Base-by-base conservation (phyloP, 2,113 vertebrate species). In the Poeciliopsis turrubarensis region DNA sequence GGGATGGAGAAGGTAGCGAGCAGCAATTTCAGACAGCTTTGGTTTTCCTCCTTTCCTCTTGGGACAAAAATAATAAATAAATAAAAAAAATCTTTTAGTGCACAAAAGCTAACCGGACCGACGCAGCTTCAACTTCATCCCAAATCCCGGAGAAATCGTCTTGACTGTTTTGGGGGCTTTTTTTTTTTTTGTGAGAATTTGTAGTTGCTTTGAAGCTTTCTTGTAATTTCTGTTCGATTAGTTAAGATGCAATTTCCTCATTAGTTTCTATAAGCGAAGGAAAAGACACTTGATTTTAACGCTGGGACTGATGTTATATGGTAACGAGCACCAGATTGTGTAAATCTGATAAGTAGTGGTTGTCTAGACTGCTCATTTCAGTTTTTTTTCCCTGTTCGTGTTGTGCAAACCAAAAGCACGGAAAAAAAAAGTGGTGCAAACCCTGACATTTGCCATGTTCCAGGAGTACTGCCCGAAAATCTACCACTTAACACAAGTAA, bases 361-460 rank as follows among this genome's bases (percentile, higher is more conserved):
- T 66, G 68, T 54, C 41, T 22, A 60, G 34, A 3, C n/a, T 57
- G 13, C n/a, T 19, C 19, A 25, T 66, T 4, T 41, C 68, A 27
- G 34, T 29, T 31, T 75, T 82, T 85, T 80, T 79, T 75, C 75
- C 84, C 85, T 70, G 85, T 83, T 86, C 68, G 72, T 65, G 68
- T 72, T 83, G 69, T 73, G 32, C 77, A 77, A 81, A 86, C 77
- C 80, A 73, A 89, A 88, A 70, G 78, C 51, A 84, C 80, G 37
- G 61, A 64, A 83, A 79, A 89, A 87, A 82, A 89, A 88, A 83
- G 83, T 81, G 51, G 72, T 85, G 83, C 66, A 90, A 91, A 93
- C 91, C 73, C 70, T 92, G 89, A 93, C 91, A 91, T 92, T 92
- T 92, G 89, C 87, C 90, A 87, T 84, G 84, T 93, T 93, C 92